Base-by-base conservation (phyloP, 2,888 invertebrate genomes). In the Standfussiana lucernea region DNA sequence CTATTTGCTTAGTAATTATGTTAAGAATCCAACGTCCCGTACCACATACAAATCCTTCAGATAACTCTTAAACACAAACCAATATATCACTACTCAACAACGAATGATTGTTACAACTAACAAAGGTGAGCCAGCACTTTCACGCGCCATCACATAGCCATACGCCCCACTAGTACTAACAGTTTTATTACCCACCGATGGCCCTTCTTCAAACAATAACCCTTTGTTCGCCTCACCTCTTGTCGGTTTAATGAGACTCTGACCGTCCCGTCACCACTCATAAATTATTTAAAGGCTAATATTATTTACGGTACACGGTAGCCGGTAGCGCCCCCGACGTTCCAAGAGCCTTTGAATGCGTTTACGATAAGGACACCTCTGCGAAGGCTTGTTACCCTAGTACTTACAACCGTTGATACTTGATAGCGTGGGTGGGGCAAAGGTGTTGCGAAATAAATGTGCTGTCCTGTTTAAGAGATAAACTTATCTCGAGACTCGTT, bases 141-240 rank as follows among this genome's bases (percentile, higher is more conserved):
- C 68, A 77, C 84, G 87, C 80, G 21, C 77, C 68, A 77, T 74
- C 70, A 37, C 71, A 61, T 45, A 74, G 35, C 40, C 72, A 56
- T 71, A 68, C 76, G 70, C 68, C 70, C 15, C 77, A 40, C 69
- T 78, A 72, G 77, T 77, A 79, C 85, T 68, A 76, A 82, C 75
- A 84, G 61, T 84, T 87, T 85, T 86, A 85, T 75, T 72, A 68
- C 80, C 56, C 62, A 73, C 45, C 73, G 61, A 76, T 85, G 84
- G 87, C 86, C 87, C 87, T 89, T 85, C 86, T 86, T 87, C 88
- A 89, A 91, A 93, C 91, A 93, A 93, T 92, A 91, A 89, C 88
- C 90, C 90, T 93, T 93, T 93, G 93, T 93, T 89, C 89, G 75
- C 80, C 75, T 86, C 87, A 75, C 88, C 86, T 82, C 85, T 89